Evolutionary conservation across 2,888 invertebrate genomes (phyloP).

Genomic region (Fragum whitleyi): DNA sequence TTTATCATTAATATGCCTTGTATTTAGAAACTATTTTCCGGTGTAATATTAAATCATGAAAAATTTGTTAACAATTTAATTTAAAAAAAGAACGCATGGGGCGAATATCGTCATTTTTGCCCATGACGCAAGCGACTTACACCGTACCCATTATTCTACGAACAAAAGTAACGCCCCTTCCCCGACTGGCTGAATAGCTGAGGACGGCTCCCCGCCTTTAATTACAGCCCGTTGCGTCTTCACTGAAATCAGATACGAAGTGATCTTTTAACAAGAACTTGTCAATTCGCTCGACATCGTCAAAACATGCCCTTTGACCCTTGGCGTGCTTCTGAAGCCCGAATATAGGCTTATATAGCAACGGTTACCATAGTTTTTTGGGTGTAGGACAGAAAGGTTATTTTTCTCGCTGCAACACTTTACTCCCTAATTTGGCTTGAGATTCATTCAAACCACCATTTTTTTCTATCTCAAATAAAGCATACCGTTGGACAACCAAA

Average conservation of each 20-base stretch:
- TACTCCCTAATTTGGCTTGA: no score
- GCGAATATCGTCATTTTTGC: constrained; percentile 10
- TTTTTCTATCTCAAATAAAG: no score
- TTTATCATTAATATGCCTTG: not conserved
- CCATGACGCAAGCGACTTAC: constrained; percentile 25
- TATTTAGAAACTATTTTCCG: not conserved
- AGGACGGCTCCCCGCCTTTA: constrained; percentile 21
- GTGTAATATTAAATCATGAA: not conserved
- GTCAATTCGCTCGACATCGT: constrained; percentile 23
- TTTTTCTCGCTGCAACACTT: not conserved
- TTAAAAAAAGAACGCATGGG: constrained; percentile 7
- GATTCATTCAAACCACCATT: no score
- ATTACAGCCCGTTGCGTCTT: constrained; percentile 31
- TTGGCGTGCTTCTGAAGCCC: constrained; percentile 14
- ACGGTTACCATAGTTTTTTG: constrained; percentile 2
- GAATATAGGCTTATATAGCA: not conserved
- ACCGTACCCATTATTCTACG: constrained; percentile 18
- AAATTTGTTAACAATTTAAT: not conserved
- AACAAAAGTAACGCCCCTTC: constrained; percentile 26
- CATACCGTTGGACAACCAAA: no score
- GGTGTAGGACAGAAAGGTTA: not conserved
- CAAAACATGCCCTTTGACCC: constrained; percentile 32
- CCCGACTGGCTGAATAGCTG: not conserved
- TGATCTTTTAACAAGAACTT: constrained; percentile 38
- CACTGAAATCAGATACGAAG: constrained; percentile 14